Conservation (phyloP, 2,888 invertebrate genomes). For the Eupithecia subfuscata region DNA sequence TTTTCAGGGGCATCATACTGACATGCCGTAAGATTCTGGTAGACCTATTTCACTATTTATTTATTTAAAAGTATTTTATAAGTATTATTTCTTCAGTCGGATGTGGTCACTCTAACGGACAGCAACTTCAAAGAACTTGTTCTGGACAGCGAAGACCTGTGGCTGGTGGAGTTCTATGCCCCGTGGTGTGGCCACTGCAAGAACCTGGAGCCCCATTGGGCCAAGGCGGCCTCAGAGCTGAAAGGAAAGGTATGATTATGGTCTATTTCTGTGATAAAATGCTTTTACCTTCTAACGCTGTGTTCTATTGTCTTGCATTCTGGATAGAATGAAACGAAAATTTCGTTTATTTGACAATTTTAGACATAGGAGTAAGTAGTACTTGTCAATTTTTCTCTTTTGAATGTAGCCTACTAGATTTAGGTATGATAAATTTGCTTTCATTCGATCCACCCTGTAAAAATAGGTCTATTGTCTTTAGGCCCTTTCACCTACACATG, state of each 20-base stretch:
- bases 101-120: slow-evolving; percentile 97
- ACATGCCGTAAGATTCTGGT: neutral
- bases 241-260: slow-evolving; percentile 91
- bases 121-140: slow-evolving; percentile 97
- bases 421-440: neutral
- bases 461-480: neutral
- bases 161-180: slow-evolving; percentile 99
- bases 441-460: neutral
- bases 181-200: slow-evolving; percentile 99
- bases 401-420: slow-evolving; percentile 12
- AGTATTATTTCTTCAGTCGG: slow-evolving; percentile 60
- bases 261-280: neutral
- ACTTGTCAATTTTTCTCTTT: neutral
- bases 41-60: neutral
- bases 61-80: neutral
- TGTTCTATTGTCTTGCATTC: neutral
- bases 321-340: neutral
- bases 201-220: slow-evolving; percentile 98
- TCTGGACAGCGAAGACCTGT: slow-evolving; percentile 95
- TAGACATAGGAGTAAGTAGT: neutral
- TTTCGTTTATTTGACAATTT: neutral
- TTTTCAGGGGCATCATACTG: neutral
- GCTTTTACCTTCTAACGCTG: neutral
- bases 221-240: slow-evolving; percentile 95
- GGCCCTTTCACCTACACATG: neutral